Evolutionary conservation across 2,888 invertebrate species (phyloP).

Genomic region (Pristionchus fissidentatus): DNA sequence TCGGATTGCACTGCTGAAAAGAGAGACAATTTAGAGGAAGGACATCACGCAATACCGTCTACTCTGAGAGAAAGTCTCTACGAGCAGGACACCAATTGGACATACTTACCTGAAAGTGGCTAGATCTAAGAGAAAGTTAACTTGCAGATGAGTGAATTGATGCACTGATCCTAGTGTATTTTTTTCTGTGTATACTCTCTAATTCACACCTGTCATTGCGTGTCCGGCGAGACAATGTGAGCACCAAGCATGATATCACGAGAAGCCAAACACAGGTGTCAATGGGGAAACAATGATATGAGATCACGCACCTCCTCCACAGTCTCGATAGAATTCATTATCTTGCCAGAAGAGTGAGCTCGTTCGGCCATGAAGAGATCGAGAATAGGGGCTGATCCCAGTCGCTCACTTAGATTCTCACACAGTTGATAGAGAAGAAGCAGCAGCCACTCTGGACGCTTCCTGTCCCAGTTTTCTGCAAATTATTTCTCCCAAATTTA

Average conservation of each 20-base stretch:
- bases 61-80: too few relatives aligned
- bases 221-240: background rate
- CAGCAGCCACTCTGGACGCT: conserved; percentile 80
- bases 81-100: too few relatives aligned
- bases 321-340: conserved; percentile 79
- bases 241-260: conserved; percentile 51
- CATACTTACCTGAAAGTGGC: too few relatives aligned
- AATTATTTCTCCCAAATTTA: background rate
- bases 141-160: too few relatives aligned
- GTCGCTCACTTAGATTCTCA: conserved; percentile 76
- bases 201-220: background rate
- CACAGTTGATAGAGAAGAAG: conserved; percentile 80
- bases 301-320: conserved; percentile 76
- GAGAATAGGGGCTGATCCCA: conserved; percentile 78
- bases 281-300: background rate
- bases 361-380: conserved; percentile 79
- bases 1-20: conserved; percentile 79
- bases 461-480: conserved; percentile 79
- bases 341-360: conserved; percentile 78
- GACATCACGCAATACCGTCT: background rate
- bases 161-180: too few relatives aligned
- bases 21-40: background rate
- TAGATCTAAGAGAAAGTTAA: too few relatives aligned
- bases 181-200: too few relatives aligned
- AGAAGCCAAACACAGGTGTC: background rate